Evolutionary conservation across 2,113 vertebrate genomes (phyloP), one percentile per base, ranked within the genome.

Genomic region (Urocolius indicus): DNA sequence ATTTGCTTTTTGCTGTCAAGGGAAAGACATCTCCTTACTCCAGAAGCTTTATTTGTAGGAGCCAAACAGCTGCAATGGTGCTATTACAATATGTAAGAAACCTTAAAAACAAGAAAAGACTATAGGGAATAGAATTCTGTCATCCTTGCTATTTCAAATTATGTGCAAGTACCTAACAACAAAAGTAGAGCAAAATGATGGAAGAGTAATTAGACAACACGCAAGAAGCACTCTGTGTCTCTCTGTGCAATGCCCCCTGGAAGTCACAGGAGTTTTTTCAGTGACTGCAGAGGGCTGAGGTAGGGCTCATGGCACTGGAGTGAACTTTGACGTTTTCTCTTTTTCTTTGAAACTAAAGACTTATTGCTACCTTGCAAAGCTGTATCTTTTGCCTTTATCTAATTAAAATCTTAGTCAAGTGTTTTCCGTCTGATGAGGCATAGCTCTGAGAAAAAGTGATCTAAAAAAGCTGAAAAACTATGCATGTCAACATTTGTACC

Each of bases 21-120:
- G 93, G 96, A 94, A 66, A 80, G 68, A 62, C 86, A 62, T 93
- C 86, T 77, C 80, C 78, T 91, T 74, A 20, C 83, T 95, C 76
- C 90, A 78, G 89, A 58, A 96, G 79, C 81, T n/a, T 79, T 65
- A 20, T 87, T 62, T 66, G 62, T 84, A 43, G 67, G 49, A 95
- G 84, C 54, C 84, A 34, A 73, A 32, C 87, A 76, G 85, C 95
- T 97, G 84, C 90, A 94, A 16, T 0, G 13, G 19, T 52, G 81
- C 89, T 91, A 54, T 61, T 84, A 65, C 49, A 73, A 49, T 16
- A 14, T 20, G 71, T 67, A 82, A 67, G 62, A 65, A 46, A 91
- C 61, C 77, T 80, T 69, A 71, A 30, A 69, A 36, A 7, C 43
- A 58, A 68, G 23, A 45, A 49, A 6, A 57, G n/a, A 19, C 52